phyloP scores from a whole-genome alignment of 2,797 vertebrate genomes.

The Bufotes viridis region DNA sequence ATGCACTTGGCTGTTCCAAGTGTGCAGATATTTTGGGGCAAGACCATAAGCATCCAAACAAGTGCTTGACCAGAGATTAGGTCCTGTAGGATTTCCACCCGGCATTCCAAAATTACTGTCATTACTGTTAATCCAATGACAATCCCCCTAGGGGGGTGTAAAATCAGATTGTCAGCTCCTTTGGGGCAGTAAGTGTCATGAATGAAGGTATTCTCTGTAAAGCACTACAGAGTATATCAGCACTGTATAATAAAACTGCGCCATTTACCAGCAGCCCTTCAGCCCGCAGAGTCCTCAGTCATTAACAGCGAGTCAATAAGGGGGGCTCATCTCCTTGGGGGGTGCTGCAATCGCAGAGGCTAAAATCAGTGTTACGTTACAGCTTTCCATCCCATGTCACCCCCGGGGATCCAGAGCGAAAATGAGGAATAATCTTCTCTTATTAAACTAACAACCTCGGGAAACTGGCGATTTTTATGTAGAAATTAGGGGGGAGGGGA shows the following conservation, averaged over 20 bases:
- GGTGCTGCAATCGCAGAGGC: background rate
- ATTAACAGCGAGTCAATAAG: background rate
- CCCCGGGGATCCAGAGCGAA: background rate
- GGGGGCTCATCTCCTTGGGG: background rate
- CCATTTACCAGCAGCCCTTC: background rate
- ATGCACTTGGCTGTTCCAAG: background rate
- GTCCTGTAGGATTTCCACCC: too few relatives aligned
- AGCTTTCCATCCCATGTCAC: background rate
- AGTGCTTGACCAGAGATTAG: background rate
- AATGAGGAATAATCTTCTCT: conserved; percentile 28
- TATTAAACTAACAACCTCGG: conserved; percentile 38
- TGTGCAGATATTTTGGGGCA: background rate
- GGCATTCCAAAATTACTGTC: too few relatives aligned
- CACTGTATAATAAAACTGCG: background rate
- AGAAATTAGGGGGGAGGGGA: background rate
- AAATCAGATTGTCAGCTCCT: conserved; percentile 4
- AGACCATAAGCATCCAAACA: background rate
- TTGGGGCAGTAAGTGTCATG: background rate
- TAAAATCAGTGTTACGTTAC: background rate
- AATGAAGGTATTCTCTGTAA: background rate
- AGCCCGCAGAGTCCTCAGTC: background rate
- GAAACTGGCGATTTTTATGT: conserved; percentile 14
- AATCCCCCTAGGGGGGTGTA: background rate
- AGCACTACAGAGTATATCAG: background rate
- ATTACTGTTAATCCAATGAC: too few relatives aligned